These are phyloP conservation scores for Teinopalpus imperialis DNA, from an alignment of 2,888 invertebrate genomes.

Conservation along the genomic window DNA sequence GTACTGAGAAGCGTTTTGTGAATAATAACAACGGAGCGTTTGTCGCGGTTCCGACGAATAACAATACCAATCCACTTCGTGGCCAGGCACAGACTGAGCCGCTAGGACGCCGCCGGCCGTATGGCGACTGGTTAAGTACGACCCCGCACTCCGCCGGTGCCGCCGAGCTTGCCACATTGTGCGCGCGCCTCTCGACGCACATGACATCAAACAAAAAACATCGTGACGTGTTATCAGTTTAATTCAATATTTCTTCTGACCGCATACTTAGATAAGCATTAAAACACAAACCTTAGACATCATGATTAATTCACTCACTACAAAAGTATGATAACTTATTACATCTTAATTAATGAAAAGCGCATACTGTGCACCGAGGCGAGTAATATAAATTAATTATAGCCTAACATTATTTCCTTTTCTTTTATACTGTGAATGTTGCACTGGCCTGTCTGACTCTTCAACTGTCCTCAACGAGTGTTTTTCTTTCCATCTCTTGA, in stretches of 20 bases:
- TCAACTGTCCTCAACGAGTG: too few species aligned
- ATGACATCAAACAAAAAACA: conserved; percentile 39
- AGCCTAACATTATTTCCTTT: too few species aligned
- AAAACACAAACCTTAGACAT: too few species aligned
- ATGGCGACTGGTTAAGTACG: conserved; percentile 44
- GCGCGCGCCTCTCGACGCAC: conserved; percentile 70
- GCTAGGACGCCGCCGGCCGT: conserved; percentile 60
- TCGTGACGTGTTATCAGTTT: conserved; percentile 25
- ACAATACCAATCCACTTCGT: conserved; percentile 51
- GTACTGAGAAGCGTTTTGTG: conserved; percentile 50
- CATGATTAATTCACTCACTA: too few species aligned
- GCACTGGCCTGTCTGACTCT: too few species aligned
- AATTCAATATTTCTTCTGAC: conserved; percentile 20
- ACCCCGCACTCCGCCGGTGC: conserved; percentile 56
- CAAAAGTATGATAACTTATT: too few species aligned
- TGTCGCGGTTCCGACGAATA: conserved; percentile 45
- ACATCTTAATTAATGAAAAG: too few species aligned
- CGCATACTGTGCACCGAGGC: too few species aligned
- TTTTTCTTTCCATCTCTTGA: too few species aligned
- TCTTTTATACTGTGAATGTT: too few species aligned
- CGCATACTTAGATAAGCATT: conserved; percentile 7
- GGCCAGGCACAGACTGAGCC: conserved; percentile 65
- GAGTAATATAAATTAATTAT: too few species aligned
- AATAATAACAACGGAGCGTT: conserved; percentile 54
- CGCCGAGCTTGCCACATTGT: conserved; percentile 46